A percentile compares a stretch with the other conserved stretches of the same genome.
Evolutionary conservation across 1,140 invertebrate genomes (phyloP).

Genomic region (Drosophila simulans): DNA sequence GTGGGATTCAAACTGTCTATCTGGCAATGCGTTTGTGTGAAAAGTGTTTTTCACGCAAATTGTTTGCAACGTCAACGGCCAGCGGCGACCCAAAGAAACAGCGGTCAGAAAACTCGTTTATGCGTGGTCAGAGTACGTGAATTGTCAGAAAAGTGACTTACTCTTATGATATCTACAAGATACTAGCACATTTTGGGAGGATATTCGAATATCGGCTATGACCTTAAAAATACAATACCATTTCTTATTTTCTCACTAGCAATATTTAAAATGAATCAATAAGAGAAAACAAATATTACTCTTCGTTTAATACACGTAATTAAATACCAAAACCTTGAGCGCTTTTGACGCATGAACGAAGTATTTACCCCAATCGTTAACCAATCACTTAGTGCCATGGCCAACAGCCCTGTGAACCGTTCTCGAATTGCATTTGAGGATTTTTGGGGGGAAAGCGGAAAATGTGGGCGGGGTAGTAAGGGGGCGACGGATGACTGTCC

Average conservation of each 20-base stretch:
- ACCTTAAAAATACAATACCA: too few species aligned
- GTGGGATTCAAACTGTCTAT: conserved; percentile 24
- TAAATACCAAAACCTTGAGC: not conserved
- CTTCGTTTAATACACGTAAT: not conserved
- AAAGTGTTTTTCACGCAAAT: conserved; percentile 67
- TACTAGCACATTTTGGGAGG: too few species aligned
- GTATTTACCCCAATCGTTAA: conserved; percentile 9
- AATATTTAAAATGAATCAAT: not conserved
- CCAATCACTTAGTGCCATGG: conserved; percentile 23
- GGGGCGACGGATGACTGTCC: conserved; percentile 17
- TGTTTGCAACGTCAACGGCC: conserved; percentile 63
- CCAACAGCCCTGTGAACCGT: conserved; percentile 44
- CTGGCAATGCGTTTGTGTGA: conserved; percentile 3
- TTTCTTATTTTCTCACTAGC: not conserved
- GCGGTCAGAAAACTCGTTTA: conserved; percentile 22
- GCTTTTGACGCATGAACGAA: conserved; percentile 29
- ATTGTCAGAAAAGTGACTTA: not conserved
- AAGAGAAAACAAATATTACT: too few species aligned
- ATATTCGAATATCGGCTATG: too few species aligned
- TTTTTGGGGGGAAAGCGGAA: conserved; percentile 2
- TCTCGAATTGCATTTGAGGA: conserved; percentile 55
- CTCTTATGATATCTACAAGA: too few species aligned
- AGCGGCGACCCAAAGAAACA: conserved; percentile 39
- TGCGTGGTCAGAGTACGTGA: not conserved
- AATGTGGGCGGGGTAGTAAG: not conserved